Base-by-base conservation (phyloP, 1,140 invertebrate genomes). In the Atta colombica region DNA sequence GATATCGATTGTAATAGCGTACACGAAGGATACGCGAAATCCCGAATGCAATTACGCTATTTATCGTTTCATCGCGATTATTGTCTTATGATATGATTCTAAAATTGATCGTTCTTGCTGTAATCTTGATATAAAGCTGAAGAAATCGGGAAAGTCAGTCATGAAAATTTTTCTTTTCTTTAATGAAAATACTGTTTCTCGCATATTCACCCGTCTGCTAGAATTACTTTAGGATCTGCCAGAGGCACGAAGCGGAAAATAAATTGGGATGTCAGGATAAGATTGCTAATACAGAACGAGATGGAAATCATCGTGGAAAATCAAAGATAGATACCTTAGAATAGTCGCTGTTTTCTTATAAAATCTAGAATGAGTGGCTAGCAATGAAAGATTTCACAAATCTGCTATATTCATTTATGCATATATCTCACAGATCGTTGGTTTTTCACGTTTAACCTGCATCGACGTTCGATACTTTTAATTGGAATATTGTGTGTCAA, bases 11-110 rank as follows among this genome's bases (percentile, higher is more conserved):
- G 60, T 78, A 80, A 63, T 45, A 39, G 69, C 66, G 28, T 39
- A 45, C 63, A 39, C 35, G 77, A 63, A 55, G 55, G 28, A 39
- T 58, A 58, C 12, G 61, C 18, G 14, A 25, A 55, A 61, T 68
- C 25, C 55, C n/a, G 39, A 14, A 12, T 10, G 25, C 55, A 86
- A 89, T 89, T 89, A 86, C 63, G 28, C 35, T 86, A 86, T 81
- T 89, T 81, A 69, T 86, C 35, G 55, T 49, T 45, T 69, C 7
- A 21, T 28, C 39, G 25, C 25, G 8, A 35, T 51, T 60, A 74
- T 49, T 39, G 45, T 1, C 7, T 49, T 25, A 10, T 28, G 3
- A 28, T 39, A 2, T n/a, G 14, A 55, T n/a, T 16, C 7, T 3
- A 8, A 45, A 45, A 55, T 53, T 66, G 7, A 21, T 58, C 65